Evolutionary conservation across 2,113 vertebrate genomes (phyloP).

Genomic region (Balaeniceps rex): DNA sequence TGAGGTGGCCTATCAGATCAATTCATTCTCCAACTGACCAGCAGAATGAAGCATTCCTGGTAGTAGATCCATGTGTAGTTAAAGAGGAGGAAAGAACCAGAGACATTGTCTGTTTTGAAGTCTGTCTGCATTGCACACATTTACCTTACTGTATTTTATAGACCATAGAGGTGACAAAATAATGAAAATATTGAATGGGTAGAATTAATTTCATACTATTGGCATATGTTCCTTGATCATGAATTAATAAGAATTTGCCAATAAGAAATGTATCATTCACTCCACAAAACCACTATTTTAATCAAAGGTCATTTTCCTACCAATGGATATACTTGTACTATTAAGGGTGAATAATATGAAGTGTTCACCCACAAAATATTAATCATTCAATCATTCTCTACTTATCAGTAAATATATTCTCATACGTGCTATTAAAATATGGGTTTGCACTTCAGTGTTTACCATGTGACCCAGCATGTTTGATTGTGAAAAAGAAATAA

Average conservation of each 20-base stretch:
- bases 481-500: not conserved
- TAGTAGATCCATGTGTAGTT: not conserved
- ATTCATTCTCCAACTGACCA: not conserved
- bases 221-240: not conserved
- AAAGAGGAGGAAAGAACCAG: not conserved
- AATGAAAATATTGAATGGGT: not conserved
- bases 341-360: not conserved
- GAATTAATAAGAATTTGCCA: not conserved
- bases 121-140: not conserved
- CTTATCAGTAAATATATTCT: not conserved
- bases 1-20: not conserved
- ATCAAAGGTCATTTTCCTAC: not conserved
- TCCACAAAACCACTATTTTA: not conserved
- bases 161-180: not conserved
- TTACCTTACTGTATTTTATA: not conserved
- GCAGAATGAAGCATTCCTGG: not conserved
- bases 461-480: rapidly evolving
- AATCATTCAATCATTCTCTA: not conserved
- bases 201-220: not conserved
- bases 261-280: not conserved
- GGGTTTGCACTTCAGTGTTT: not conserved
- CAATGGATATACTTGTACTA: not conserved
- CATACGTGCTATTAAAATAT: not conserved
- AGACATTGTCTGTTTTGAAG: not conserved
- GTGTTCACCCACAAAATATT: not conserved